Percentiles rank a stretch among this genome's conserved stretches.
phyloP scores from a whole-genome alignment of 2,113 vertebrate genomes.

The Corvus hawaiiensis region DNA sequence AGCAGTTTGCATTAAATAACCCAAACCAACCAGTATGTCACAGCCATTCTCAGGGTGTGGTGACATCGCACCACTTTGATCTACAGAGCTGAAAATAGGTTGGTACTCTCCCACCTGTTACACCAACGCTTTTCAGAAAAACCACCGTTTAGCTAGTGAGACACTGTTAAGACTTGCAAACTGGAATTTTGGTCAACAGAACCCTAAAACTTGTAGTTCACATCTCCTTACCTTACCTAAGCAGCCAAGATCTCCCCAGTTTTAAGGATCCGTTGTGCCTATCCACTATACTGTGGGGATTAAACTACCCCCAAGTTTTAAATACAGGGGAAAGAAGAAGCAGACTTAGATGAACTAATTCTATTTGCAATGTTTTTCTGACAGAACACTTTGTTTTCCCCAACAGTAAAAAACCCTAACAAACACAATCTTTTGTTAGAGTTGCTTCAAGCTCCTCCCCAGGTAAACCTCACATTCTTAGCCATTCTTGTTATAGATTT shows the following conservation, averaged over 20 bases:
- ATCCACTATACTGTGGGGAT: not conserved
- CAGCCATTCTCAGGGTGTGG: not conserved
- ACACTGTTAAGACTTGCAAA: not conserved
- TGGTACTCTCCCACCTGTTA: not conserved
- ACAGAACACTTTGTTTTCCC: not conserved
- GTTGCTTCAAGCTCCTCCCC: not conserved
- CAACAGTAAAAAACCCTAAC: not conserved
- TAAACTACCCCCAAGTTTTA: not conserved
- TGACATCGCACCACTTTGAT: not conserved
- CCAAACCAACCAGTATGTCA: not conserved
- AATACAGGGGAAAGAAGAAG: not conserved
- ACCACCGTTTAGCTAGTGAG: not conserved
- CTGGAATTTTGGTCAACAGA: not conserved
- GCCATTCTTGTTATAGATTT: not conserved
- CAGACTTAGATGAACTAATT: not conserved
- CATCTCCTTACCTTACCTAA: not conserved
- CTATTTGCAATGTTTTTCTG: not conserved
- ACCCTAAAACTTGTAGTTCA: not conserved
- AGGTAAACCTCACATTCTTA: not conserved
- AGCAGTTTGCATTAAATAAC: not conserved
- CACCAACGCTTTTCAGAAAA: not conserved
- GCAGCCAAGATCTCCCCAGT: not conserved
- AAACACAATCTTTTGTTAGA: not conserved
- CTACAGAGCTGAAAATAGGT: not conserved
- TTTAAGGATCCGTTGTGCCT: not conserved